Base-by-base conservation (phyloP, 2,113 vertebrate species). In the Eudyptes chrysolophus region DNA sequence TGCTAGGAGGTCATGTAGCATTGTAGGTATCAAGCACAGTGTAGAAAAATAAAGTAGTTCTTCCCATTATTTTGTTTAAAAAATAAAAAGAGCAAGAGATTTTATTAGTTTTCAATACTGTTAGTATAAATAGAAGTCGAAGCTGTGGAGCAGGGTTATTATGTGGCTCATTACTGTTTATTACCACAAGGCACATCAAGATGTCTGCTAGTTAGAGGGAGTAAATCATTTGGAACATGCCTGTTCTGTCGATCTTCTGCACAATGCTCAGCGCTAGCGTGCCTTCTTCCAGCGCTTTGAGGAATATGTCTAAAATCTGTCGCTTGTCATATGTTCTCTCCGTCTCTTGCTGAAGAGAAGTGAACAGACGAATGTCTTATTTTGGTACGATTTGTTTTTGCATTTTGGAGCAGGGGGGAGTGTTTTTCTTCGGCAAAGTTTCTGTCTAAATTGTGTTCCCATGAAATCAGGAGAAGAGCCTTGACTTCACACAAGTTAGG, bases 331-430 rank as follows among this genome's bases (percentile, higher is more conserved):
- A 38, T 90, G 94, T 55, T 94, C 90, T 70, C 75, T 61, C 61
- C 1, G 0, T 36, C 36, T 86, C 88, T 34, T 68, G 91, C 80
- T 7, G 62, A 72, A 89, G 68, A 87, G 86, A 80, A 57, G 54
- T 0, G 75, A 97, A 93, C 94, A 96, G 96, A 97, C 5, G 51
- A 80, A 21, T 22, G 46, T 54, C 81, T 96, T 96, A 95, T 94
- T 97, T 95, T 93, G 92, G 84, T 93, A 32, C 3, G 5, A 36
- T 75, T 95, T 93, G 92, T 22, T 94, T 87, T 85, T 90, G 58
- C 48, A 2, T 83, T 85, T 68, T 10, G 16, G 87, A 44, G 79
- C 4, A 24, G 15, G 40, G 1, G 7, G 30, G 25, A 42, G n/a
- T 54, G 71, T 66, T 93, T 96, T 69, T 70, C 68, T 70, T 40